Conservation (phyloP, 92 coral and sea anemone species). For the Phymanthus crucifer region DNA sequence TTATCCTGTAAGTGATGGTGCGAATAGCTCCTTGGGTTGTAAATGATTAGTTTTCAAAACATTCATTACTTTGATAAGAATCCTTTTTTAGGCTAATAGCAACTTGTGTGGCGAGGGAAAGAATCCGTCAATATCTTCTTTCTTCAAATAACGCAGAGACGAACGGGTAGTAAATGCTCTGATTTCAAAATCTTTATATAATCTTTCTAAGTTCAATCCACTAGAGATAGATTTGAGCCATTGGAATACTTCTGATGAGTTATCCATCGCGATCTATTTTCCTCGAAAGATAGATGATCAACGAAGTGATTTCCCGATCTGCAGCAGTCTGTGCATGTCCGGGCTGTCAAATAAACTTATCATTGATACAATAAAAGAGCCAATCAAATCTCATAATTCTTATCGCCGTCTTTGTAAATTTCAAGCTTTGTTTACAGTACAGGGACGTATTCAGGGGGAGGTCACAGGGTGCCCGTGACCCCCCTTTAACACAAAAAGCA, state of each 20-base stretch:
- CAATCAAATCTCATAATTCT: no score
- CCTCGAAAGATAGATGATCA: no score
- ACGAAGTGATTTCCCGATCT: no score
- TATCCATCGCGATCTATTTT: neutral
- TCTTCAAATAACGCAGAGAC: neutral
- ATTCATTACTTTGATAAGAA: conserved; percentile 5
- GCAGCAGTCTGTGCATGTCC: no score
- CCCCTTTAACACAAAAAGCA: no score
- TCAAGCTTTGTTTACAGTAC: no score
- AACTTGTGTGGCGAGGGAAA: conserved; percentile 19
- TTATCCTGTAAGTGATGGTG: conserved; percentile 3
- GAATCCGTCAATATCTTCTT: conserved; percentile 12
- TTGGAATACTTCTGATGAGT: neutral
- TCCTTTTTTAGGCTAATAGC: conserved; percentile 14
- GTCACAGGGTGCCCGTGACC: no score
- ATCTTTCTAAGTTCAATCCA: conserved; percentile 2
- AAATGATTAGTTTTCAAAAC: neutral
- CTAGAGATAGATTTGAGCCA: conserved; percentile 9
- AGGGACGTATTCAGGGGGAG: no score
- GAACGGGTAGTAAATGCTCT: conserved; percentile 9
- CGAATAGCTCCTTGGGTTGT: conserved; percentile 7
- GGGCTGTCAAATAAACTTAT: no score
- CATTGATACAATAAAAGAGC: no score
- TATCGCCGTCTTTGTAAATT: no score
- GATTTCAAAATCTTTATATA: neutral